A percentile compares a stretch with the other conserved stretches of the same genome.
These are phyloP conservation scores for Palythoa heliodiscus DNA, from an alignment of 92 coral and sea anemone genomes.

Conservation along the genomic window DNA sequence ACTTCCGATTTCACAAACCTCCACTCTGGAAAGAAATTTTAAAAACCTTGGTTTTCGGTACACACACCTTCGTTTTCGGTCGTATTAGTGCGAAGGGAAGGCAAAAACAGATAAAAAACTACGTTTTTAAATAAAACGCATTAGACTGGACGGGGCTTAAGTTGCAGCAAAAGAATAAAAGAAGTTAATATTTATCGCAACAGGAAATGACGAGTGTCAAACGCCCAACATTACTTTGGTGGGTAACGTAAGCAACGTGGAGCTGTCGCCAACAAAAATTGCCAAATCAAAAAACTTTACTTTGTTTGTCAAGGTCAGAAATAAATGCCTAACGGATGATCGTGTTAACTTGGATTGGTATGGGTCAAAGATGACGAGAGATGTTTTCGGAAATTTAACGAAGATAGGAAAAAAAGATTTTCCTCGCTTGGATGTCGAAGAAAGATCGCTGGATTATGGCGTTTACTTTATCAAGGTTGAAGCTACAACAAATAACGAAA, in stretches of 20 bases:
- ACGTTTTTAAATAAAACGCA: too few species aligned
- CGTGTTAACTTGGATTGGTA: conserved; percentile 19
- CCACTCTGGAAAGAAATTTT: too few species aligned
- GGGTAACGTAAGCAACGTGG: conserved; percentile 2
- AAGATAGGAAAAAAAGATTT: neutral
- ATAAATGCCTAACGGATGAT: neutral
- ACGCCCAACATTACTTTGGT: conserved; percentile 29
- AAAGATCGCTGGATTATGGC: conserved; percentile 30
- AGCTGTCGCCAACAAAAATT: neutral
- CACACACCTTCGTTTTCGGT: too few species aligned
- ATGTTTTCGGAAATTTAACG: neutral
- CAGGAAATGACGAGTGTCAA: conserved; percentile 25
- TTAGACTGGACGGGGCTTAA: too few species aligned
- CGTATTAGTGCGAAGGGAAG: too few species aligned
- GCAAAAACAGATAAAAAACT: too few species aligned
- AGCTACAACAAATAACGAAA: conserved; percentile 4
- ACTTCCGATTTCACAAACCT: too few species aligned
- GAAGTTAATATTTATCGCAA: neutral
- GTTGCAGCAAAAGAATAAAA: neutral
- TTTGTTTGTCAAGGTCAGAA: neutral
- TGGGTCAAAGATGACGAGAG: conserved; percentile 1
- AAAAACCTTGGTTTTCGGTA: too few species aligned
- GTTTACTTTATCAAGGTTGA: conserved; percentile 26
- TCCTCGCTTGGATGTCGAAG: conserved; percentile 5
- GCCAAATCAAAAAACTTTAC: neutral